A percentile compares a stretch with the other conserved stretches of the same genome.
These are phyloP conservation scores for Sula dactylatra DNA, from an alignment of 2,113 vertebrate genomes.

Conservation along the genomic window DNA sequence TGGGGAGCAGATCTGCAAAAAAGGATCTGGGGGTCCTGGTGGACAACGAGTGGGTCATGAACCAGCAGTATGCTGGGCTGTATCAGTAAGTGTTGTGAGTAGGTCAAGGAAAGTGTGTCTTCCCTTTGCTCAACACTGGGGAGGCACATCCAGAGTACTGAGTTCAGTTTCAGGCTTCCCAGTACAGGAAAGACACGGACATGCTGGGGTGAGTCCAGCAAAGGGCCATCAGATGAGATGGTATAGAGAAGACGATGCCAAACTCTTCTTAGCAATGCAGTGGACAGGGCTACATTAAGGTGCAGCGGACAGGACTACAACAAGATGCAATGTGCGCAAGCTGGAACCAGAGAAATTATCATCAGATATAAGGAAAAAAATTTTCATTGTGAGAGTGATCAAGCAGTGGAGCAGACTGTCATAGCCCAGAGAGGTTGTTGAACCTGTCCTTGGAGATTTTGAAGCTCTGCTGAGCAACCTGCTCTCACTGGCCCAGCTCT, in stretches of 20 bases:
- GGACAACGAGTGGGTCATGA: neutral
- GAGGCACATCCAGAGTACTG: neutral
- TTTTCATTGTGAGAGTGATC: neutral
- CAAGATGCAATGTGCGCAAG: neutral
- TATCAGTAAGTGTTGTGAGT: neutral
- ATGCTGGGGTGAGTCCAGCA: neutral
- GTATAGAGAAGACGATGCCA: neutral
- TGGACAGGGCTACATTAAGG: neutral
- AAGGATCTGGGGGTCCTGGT: neutral
- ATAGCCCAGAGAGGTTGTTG: fast-evolving
- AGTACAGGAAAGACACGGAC: neutral
- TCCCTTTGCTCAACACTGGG: neutral
- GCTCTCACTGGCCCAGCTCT: neutral
- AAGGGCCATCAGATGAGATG: neutral
- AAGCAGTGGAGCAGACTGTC: neutral
- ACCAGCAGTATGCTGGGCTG: neutral
- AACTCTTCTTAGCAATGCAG: neutral
- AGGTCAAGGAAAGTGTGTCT: neutral
- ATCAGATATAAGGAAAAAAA: neutral
- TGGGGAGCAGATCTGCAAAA: neutral
- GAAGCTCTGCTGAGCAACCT: neutral
- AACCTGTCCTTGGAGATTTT: neutral
- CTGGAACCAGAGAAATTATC: neutral
- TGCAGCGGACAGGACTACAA: neutral
- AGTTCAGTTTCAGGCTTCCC: neutral